Evolutionary conservation across 2,797 vertebrate genomes (phyloP).

Genomic region (Tarsius wallacei): DNA sequence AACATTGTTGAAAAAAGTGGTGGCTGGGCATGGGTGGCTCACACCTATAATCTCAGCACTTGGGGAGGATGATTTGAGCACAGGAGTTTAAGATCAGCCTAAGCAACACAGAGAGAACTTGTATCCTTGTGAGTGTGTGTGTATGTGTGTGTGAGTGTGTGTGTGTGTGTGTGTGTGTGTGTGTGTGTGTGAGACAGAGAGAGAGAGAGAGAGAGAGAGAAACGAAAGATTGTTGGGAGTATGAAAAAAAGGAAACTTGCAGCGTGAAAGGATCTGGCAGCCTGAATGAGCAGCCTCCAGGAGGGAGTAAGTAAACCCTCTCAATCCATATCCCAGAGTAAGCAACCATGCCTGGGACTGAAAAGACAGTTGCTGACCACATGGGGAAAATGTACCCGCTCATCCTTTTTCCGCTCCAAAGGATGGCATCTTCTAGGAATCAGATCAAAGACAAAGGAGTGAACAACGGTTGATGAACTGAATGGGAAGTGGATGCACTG

Average conservation of each 20-base stretch:
- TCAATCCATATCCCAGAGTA: fast-evolving
- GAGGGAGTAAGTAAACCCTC: background rate
- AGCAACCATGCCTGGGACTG: fast-evolving
- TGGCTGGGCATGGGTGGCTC: too few relatives aligned
- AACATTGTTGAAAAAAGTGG: background rate
- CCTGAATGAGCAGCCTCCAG: background rate
- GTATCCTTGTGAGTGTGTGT: too few relatives aligned
- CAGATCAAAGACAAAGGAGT: background rate
- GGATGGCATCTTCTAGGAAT: conserved; percentile 29
- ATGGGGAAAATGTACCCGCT: too few relatives aligned
- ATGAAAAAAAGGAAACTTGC: background rate
- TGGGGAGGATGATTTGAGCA: too few relatives aligned
- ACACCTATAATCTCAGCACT: too few relatives aligned
- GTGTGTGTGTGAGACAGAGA: too few relatives aligned
- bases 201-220: too few relatives aligned
- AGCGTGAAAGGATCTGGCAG: background rate
- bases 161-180: too few relatives aligned
- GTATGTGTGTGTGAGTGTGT: too few relatives aligned
- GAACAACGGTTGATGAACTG: background rate
- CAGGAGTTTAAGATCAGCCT: too few relatives aligned
- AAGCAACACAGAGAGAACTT: too few relatives aligned
- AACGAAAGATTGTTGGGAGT: background rate
- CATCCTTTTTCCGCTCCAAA: background rate
- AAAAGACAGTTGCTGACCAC: background rate
- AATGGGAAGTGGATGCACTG: background rate